Conservation (phyloP, 2,797 vertebrate species). For the Danionella dracula region DNA sequence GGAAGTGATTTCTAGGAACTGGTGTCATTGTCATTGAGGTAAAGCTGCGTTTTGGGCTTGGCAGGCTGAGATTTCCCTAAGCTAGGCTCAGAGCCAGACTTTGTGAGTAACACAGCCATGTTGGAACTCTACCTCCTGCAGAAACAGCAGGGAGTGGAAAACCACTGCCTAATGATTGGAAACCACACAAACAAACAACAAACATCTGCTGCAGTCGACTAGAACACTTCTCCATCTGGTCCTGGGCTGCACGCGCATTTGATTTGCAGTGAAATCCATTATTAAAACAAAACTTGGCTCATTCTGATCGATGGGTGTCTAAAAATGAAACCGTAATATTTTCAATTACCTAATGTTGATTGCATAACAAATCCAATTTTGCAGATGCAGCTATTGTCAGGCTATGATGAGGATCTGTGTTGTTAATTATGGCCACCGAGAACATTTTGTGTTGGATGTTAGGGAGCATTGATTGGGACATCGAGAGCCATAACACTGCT, state of each 20-base stretch:
- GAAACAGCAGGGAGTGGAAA: constrained; percentile 36
- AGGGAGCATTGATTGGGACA: constrained; percentile 50
- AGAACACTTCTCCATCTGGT: neutral
- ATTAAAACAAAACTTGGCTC: constrained; percentile 7
- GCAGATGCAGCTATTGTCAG: constrained; percentile 8
- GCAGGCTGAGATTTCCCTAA: constrained; percentile 32
- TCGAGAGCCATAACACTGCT: constrained; percentile 43
- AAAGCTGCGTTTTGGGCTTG: constrained; percentile 49
- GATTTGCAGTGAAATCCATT: neutral
- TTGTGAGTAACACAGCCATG: constrained; percentile 27
- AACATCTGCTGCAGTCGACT: constrained; percentile 18
- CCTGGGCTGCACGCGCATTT: neutral
- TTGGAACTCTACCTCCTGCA: constrained; percentile 36
- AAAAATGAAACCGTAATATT: constrained; percentile 27
- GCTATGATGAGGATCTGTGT: constrained; percentile 52
- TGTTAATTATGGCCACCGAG: constrained; percentile 56
- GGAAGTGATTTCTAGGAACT: constrained; percentile 47
- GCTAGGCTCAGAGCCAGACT: constrained; percentile 35
- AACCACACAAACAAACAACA: constrained; percentile 39
- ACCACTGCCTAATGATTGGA: constrained; percentile 41
- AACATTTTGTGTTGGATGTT: constrained; percentile 52
- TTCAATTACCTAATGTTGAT: constrained; percentile 32
- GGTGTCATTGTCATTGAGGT: constrained; percentile 49
- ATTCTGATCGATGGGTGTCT: constrained; percentile 8
- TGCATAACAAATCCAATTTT: constrained; percentile 14